Percentiles rank a stretch among this genome's conserved stretches.
phyloP scores from a whole-genome alignment of 92 coral and sea anemone genomes.

The Desmophyllum pertusum region DNA sequence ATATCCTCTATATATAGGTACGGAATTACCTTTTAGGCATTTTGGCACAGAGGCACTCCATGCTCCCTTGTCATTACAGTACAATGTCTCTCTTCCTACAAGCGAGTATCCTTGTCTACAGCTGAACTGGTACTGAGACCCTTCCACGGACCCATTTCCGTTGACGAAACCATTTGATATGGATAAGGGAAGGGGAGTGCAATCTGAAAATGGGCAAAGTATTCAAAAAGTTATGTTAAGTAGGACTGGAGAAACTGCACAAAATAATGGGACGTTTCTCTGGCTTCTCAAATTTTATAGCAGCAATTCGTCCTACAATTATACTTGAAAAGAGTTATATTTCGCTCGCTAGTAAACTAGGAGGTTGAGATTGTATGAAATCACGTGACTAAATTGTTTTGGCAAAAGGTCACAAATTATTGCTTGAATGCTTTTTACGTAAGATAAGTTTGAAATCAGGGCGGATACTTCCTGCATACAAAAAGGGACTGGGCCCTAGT shows the following conservation, averaged over 20 bases:
- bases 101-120: constrained; percentile 25
- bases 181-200: constrained; percentile 13
- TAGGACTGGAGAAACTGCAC: not conserved
- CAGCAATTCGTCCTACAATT: too few species aligned
- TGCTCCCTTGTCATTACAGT: constrained; percentile 1
- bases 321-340: too few species aligned
- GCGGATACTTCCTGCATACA: too few species aligned
- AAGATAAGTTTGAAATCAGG: too few species aligned
- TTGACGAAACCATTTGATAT: constrained; percentile 17
- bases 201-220: not conserved
- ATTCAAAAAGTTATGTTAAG: not conserved
- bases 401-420: too few species aligned
- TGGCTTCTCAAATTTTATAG: too few species aligned
- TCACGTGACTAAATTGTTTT: too few species aligned
- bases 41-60: constrained; percentile 31
- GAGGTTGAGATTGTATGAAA: not conserved
- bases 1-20: too few species aligned
- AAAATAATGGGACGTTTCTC: not conserved
- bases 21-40: constrained; percentile 4
- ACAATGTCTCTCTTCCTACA: constrained; percentile 2
- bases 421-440: too few species aligned
- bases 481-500: too few species aligned
- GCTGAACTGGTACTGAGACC: constrained; percentile 8
- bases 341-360: too few species aligned
- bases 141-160: constrained; percentile 26